These are phyloP conservation scores for Lepidurus couesii DNA, from an alignment of 1,140 invertebrate genomes.

Conservation along the genomic window DNA sequence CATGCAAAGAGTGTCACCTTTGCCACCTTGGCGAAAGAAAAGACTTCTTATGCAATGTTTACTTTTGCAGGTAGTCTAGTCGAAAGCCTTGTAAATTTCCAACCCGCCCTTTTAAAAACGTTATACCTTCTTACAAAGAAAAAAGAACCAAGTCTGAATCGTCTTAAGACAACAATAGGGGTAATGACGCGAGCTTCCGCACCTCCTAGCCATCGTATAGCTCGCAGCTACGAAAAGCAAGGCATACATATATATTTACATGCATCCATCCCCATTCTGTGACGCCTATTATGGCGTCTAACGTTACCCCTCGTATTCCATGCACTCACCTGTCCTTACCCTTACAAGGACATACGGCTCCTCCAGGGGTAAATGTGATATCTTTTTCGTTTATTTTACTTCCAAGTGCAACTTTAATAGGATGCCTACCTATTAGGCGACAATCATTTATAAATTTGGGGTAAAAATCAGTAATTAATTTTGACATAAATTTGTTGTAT, in stretches of 20 bases:
- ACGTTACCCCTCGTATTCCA: too few relatives aligned
- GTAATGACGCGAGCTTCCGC: constrained; percentile 13
- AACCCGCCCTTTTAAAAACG: background rate
- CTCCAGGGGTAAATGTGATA: too few relatives aligned
- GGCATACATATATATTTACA: background rate
- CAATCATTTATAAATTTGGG: too few relatives aligned
- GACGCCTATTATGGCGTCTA: too few relatives aligned
- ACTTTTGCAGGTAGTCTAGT: background rate
- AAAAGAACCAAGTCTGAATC: background rate
- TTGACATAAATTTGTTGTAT: too few relatives aligned
- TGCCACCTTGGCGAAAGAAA: background rate
- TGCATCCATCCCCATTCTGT: background rate
- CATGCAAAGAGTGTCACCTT: constrained; percentile 9
- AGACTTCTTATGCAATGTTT: background rate
- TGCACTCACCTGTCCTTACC: too few relatives aligned
- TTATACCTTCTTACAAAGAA: background rate
- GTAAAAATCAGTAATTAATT: too few relatives aligned
- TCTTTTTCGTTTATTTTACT: too few relatives aligned
- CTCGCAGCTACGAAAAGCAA: background rate
- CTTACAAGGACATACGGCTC: too few relatives aligned
- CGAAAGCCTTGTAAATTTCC: background rate
- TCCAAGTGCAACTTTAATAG: too few relatives aligned
- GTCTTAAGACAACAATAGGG: background rate
- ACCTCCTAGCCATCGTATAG: background rate
- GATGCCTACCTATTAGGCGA: too few relatives aligned